Percentiles rank a stretch among this genome's conserved stretches.
These are phyloP conservation scores for Drosophila putrida DNA, from an alignment of 2,888 invertebrate genomes.

Conservation along the genomic window DNA sequence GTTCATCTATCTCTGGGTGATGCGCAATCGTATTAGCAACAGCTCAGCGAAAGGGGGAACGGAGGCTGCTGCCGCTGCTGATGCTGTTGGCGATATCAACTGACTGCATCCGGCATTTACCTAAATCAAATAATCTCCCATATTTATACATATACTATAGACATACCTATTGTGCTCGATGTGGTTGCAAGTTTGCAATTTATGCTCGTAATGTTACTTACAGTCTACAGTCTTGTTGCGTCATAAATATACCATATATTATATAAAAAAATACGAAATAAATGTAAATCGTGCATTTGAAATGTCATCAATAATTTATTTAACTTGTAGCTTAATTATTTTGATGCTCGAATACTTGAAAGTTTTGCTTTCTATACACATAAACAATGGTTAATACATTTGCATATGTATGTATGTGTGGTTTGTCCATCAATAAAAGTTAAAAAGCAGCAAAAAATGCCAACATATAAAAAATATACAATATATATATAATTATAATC, in stretches of 20 bases:
- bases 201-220: constrained; percentile 45
- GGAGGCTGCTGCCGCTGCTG: neutral
- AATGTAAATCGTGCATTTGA: constrained; percentile 4
- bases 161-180: constrained; percentile 63
- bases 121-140: constrained; percentile 71
- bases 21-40: constrained; percentile 43
- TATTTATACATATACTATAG: constrained; percentile 20
- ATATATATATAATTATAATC: constrained; percentile 37
- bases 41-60: neutral
- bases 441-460: constrained; percentile 76
- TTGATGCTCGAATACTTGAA: constrained; percentile 70
- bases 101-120: constrained; percentile 73
- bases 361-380: constrained; percentile 40
- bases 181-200: constrained; percentile 58
- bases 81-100: neutral
- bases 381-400: constrained; percentile 36
- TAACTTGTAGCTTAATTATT: constrained; percentile 67
- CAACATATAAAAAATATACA: constrained; percentile 78
- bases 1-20: constrained; percentile 67
- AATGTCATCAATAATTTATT: constrained; percentile 73
- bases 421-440: constrained; percentile 57
- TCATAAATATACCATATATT: constrained; percentile 35
- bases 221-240: constrained; percentile 8
- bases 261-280: constrained; percentile 5
- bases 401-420: constrained; percentile 14